phyloP scores from a whole-genome alignment of 1,140 invertebrate species.

The Scaptomyza graminum region DNA sequence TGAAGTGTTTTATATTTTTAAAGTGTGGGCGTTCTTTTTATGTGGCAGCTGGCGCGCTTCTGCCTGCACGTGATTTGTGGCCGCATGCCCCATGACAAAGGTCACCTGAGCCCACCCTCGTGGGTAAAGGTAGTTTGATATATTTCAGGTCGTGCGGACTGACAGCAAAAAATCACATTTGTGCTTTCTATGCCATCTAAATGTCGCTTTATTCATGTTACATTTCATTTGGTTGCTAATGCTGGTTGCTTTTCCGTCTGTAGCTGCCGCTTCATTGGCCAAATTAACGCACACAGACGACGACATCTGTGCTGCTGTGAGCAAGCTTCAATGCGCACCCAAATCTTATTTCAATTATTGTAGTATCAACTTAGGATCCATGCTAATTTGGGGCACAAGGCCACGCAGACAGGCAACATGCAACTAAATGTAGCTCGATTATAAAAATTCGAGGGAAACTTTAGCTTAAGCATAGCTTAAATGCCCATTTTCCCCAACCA shows the following conservation, averaged over 20 bases:
- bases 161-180: slow-evolving; percentile 55
- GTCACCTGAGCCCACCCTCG: slow-evolving; percentile 42
- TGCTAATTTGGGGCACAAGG: slow-evolving; percentile 24
- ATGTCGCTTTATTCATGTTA: slow-evolving; percentile 20
- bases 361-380: slow-evolving; percentile 26
- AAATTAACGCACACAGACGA: slow-evolving; percentile 17
- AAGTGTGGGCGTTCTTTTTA: slow-evolving; percentile 72
- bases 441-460: slow-evolving; percentile 37
- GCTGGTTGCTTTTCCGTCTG: slow-evolving; percentile 42
- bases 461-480: slow-evolving; percentile 19
- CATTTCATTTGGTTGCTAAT: slow-evolving; percentile 54
- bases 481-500: slow-evolving; percentile 33
- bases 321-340: slow-evolving; percentile 13
- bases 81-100: slow-evolving; percentile 48
- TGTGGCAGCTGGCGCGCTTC: slow-evolving; percentile 42
- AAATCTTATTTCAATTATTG: slow-evolving; percentile 52
- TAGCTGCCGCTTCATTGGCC: slow-evolving; percentile 10
- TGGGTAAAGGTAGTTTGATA: slow-evolving; percentile 54
- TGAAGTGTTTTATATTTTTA: slow-evolving; percentile 43
- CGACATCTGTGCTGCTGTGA: slow-evolving; percentile 14
- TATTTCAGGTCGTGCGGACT: slow-evolving; percentile 36
- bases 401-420: background rate
- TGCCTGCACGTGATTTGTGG: slow-evolving; percentile 71
- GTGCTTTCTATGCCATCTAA: background rate
- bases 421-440: slow-evolving; percentile 22